phyloP scores from a whole-genome alignment of 1,140 invertebrate genomes.

The Elymnias hypermnestra region DNA sequence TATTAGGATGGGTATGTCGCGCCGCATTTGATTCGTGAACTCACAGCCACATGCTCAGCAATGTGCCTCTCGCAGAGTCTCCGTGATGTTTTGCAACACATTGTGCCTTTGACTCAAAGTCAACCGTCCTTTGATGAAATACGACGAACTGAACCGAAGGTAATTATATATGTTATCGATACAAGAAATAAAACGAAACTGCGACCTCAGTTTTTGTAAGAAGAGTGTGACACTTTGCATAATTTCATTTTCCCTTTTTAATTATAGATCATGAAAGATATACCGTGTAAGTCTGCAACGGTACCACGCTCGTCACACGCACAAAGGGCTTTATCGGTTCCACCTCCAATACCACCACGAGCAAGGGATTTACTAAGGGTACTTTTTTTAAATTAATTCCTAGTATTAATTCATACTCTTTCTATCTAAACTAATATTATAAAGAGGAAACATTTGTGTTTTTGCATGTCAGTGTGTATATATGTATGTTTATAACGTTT shows the following conservation, averaged over 20 bases:
- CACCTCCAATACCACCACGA: conserved; percentile 55
- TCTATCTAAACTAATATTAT: no score
- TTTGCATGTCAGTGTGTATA: no score
- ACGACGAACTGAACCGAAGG: conserved; percentile 37
- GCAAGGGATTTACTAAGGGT: conserved; percentile 41
- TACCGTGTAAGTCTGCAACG: conserved; percentile 50
- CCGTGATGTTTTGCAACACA: conserved; percentile 57
- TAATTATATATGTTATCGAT: conserved; percentile 9
- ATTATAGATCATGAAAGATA: conserved; percentile 30
- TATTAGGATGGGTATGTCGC: conserved; percentile 58
- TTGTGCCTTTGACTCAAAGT: conserved; percentile 54
- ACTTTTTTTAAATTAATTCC: neutral
- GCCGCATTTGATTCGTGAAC: conserved; percentile 36
- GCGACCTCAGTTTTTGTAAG: no score
- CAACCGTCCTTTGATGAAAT: conserved; percentile 22
- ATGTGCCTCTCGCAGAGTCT: conserved; percentile 54
- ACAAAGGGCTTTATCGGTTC: no score
- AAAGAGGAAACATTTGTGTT: no score
- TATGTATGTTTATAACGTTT: no score
- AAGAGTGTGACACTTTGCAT: no score
- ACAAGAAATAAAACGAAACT: neutral
- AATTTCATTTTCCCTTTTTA: no score
- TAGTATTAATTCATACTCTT: no score
- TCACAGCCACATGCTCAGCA: conserved; percentile 52
- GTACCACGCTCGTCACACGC: conserved; percentile 47